Base-by-base conservation (phyloP, 1,140 invertebrate genomes). In the Pseudomyrmex cubaensis region DNA sequence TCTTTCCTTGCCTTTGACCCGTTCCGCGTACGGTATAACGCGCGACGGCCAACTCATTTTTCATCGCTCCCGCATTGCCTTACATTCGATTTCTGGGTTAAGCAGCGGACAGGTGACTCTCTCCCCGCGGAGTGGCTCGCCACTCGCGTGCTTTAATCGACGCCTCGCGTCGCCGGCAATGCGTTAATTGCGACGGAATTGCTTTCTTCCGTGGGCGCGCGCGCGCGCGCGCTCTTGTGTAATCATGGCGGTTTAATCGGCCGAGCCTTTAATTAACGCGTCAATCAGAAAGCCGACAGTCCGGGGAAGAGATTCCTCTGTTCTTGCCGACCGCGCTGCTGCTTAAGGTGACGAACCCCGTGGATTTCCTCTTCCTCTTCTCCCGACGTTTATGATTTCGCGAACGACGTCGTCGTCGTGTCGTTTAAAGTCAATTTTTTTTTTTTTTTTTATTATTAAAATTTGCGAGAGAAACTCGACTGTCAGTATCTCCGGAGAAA, bases 181-280 rank as follows among this genome's bases (percentile, higher is more conserved):
- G 44, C 76, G 56, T 59, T 80, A 80, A 80, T 80, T 70, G 64
- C 76, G 50, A 13, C 50, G 70, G 76, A 78, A 78, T 78, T 70
- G 66, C 76, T 50, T 59, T 80, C 54, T 80, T 80, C 76, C 64
- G 76, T 17, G 22, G 20, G 44, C 54, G 66, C 66, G 20, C 46
- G 44, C 50, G 35, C 54, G 67, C 35, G 35, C 54, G 67, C 35
- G 35, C 35, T 35, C 35, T 35, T 72, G 54, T 59, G 76, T 69
- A 82, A 75, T 82, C 57, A 82, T 62, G 57, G 61, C 59, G 70
- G 61, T 75, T 75, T 64, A 64, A 82, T 82, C 78, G 70, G 70
- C 20, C 59, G 78, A n/a, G 72, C 17, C 57, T 82, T 82, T 82
- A 82, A 82, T 82, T 64, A 82, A 82, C 70, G 50, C 72, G 78